These are phyloP conservation scores for Tenthredo scrophulariae DNA, from an alignment of 2,888 invertebrate genomes.

Conservation along the genomic window DNA sequence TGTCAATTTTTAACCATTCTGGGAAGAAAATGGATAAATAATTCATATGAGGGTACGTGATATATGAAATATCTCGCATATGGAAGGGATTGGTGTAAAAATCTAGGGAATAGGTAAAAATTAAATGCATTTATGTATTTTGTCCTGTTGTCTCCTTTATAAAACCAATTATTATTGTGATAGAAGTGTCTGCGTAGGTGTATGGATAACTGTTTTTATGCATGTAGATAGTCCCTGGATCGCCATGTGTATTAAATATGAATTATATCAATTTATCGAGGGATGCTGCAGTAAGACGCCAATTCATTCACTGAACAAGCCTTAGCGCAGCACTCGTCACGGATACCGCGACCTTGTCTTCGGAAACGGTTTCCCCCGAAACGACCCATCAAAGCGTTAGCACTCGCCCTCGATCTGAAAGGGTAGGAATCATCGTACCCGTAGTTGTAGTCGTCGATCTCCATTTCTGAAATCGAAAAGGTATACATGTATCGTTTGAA, in stretches of 20 bases:
- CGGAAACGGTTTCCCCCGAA: constrained; percentile 62
- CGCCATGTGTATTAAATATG: background rate
- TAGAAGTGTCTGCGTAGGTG: background rate
- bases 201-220: background rate
- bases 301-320: constrained; percentile 75
- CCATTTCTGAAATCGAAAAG: constrained; percentile 64
- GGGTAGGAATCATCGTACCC: constrained; percentile 69
- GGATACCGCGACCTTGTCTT: constrained; percentile 73
- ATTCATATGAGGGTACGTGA: no score
- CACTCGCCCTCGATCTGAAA: constrained; percentile 70
- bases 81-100: no score
- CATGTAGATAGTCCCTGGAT: background rate
- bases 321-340: constrained; percentile 78
- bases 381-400: constrained; percentile 71
- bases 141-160: background rate
- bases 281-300: constrained; percentile 71
- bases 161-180: background rate
- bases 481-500: no score
- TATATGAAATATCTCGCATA: no score
- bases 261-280: no score
- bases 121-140: background rate
- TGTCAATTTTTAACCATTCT: no score
- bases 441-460: constrained; percentile 68
- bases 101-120: no score
- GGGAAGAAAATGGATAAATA: no score